Percentiles rank a stretch among this genome's conserved stretches.
Evolutionary conservation across 2,888 invertebrate genomes (phyloP).

Genomic region (Agrochola litura): DNA sequence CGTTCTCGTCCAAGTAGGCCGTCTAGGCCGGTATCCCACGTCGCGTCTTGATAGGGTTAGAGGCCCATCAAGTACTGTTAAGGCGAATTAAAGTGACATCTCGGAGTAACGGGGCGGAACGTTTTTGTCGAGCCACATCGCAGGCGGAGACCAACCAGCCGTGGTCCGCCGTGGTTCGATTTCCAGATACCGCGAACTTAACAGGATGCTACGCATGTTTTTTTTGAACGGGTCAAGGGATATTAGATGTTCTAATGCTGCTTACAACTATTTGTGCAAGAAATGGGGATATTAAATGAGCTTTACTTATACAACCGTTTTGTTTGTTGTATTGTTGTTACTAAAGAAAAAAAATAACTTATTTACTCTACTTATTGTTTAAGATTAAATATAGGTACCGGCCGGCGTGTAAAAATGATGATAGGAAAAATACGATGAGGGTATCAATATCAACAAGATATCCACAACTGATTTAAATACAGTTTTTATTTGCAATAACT

Average conservation of each 20-base stretch:
- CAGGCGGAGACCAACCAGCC: slow-evolving; percentile 43
- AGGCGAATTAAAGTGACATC: slow-evolving; percentile 84
- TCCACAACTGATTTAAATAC: neutral
- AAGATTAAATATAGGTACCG: too few relatives aligned
- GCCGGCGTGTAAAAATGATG: neutral
- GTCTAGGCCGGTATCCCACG: slow-evolving; percentile 64
- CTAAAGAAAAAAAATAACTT: neutral
- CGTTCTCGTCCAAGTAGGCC: slow-evolving; percentile 45
- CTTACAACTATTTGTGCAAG: slow-evolving; percentile 11
- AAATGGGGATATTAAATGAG: neutral
- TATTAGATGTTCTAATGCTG: slow-evolving; percentile 47
- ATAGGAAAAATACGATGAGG: neutral
- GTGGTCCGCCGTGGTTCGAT: slow-evolving; percentile 61
- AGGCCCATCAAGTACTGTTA: slow-evolving; percentile 83
- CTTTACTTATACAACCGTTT: neutral
- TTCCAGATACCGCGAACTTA: slow-evolving; percentile 69
- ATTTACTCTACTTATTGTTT: too few relatives aligned
- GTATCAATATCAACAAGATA: neutral
- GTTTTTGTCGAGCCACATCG: slow-evolving; percentile 68
- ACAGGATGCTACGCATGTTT: slow-evolving; percentile 67
- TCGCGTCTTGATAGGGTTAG: slow-evolving; percentile 66
- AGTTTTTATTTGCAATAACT: neutral
- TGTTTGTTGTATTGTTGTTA: neutral
- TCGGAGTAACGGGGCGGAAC: slow-evolving; percentile 74
- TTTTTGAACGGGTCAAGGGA: slow-evolving; percentile 61